Conservation (phyloP, 2,113 vertebrate genomes). For the Psittacula cyanocephala region DNA sequence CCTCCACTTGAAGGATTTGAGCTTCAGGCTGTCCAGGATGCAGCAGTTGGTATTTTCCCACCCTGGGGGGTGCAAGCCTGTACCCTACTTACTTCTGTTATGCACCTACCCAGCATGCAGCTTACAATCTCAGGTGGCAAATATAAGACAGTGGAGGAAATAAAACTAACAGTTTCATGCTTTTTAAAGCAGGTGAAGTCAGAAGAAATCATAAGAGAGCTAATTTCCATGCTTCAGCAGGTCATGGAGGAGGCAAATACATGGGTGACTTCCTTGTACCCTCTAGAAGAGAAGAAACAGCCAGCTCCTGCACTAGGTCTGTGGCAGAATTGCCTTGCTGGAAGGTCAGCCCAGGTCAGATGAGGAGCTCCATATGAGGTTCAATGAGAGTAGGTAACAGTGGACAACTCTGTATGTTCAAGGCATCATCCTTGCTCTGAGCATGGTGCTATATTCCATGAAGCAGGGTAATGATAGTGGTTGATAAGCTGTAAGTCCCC, state of each 20-base stretch:
- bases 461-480: accelerated
- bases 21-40: not conserved
- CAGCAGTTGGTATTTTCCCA: not conserved
- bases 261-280: not conserved
- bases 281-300: not conserved
- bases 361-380: not conserved
- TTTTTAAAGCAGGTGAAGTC: not conserved
- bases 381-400: not conserved
- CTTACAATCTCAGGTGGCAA: not conserved
- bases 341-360: not conserved
- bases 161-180: not conserved
- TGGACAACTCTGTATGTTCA: not conserved
- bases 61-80: not conserved
- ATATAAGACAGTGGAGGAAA: not conserved
- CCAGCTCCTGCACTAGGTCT: not conserved
- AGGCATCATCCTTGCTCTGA: not conserved
- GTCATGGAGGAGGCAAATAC: not conserved
- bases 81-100: not conserved
- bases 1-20: not conserved
- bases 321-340: not conserved
- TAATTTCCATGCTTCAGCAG: not conserved
- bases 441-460: not conserved
- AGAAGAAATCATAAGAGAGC: not conserved
- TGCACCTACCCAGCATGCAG: not conserved
- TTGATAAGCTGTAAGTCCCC: not conserved